phyloP scores from a whole-genome alignment of 2,797 vertebrate genomes.

The Hypotaenidia philippensis region DNA sequence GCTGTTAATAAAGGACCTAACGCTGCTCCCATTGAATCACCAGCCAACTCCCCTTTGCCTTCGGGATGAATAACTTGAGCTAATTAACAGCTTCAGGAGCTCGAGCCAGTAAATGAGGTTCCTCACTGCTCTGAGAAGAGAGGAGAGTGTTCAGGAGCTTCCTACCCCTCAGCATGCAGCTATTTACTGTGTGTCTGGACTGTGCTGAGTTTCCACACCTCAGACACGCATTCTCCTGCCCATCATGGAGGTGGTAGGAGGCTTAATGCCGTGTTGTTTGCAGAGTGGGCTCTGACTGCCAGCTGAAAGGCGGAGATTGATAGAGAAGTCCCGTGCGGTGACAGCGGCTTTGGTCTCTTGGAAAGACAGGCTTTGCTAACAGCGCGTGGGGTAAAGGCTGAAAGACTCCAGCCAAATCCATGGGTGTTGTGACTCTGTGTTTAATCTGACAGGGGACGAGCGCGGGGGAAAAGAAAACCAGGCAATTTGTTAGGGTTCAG shows the following conservation, averaged over 20 bases:
- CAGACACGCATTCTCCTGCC: neutral
- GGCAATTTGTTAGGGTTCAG: constrained; percentile 61
- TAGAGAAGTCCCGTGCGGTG: constrained; percentile 50
- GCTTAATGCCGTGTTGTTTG: constrained; percentile 33
- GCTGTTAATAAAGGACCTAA: neutral
- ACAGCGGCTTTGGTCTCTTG: constrained; percentile 65
- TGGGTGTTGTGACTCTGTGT: neutral
- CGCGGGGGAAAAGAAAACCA: neutral
- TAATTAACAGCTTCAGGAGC: neutral
- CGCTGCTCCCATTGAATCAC: neutral
- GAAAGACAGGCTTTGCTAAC: constrained; percentile 20
- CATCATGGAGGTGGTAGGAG: neutral
- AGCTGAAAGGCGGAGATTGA: constrained; percentile 60
- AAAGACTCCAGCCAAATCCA: constrained; percentile 26
- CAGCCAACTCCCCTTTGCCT: neutral
- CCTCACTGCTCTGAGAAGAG: neutral
- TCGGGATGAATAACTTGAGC: neutral
- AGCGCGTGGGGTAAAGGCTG: constrained; percentile 1
- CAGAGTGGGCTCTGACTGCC: constrained; percentile 22
- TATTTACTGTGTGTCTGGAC: neutral
- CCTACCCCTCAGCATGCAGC: neutral
- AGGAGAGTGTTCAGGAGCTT: neutral
- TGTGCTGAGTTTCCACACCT: neutral
- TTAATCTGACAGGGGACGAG: constrained; percentile 49
- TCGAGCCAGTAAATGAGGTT: neutral